Conservation (phyloP, 2,113 vertebrate species). For the Alosa alosa region DNA sequence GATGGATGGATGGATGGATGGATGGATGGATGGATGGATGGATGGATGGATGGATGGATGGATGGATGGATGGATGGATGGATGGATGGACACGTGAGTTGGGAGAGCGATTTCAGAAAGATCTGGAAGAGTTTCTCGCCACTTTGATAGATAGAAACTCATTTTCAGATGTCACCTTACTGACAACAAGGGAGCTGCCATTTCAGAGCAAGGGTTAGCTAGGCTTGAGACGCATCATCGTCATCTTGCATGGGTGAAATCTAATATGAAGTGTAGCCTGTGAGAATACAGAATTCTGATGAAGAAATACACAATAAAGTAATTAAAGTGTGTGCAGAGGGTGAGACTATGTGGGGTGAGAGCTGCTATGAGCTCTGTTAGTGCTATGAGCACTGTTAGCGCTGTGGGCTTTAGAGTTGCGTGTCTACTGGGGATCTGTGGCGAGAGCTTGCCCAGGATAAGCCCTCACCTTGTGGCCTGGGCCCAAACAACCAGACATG, state of each 20-base stretch:
- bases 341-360: not conserved
- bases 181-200: too few species aligned
- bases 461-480: not conserved
- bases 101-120: conserved; percentile 29
- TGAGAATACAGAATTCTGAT: too few species aligned
- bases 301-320: too few species aligned
- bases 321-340: not conserved
- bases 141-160: not conserved
- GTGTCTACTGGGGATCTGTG: not conserved
- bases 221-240: too few species aligned
- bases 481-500: not conserved
- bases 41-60: not conserved
- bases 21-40: not conserved
- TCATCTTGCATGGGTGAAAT: too few species aligned
- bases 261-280: not conserved
- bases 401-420: not conserved
- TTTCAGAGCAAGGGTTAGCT: too few species aligned
- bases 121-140: conserved; percentile 32
- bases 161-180: too few species aligned
- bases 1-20: too few species aligned
- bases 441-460: not conserved
- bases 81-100: too few species aligned
- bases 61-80: not conserved
- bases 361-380: not conserved
- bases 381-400: not conserved